phyloP scores from a whole-genome alignment of 2,113 vertebrate genomes.

The Sebastes fasciatus region DNA sequence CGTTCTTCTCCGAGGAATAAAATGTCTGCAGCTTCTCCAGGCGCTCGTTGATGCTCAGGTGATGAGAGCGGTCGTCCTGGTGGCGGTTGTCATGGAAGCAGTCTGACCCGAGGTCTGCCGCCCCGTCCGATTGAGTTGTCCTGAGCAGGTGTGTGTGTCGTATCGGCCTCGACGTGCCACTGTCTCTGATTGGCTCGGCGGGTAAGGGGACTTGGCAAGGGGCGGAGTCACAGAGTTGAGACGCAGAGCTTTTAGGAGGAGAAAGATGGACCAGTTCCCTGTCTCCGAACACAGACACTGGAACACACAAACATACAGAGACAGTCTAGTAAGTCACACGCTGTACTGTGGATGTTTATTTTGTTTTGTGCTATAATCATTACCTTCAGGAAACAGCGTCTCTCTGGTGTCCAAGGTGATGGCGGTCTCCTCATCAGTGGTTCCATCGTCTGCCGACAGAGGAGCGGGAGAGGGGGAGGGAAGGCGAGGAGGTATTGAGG shows the following conservation, averaged over 20 bases:
- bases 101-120: conserved; percentile 46
- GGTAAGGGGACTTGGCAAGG: conserved; percentile 76
- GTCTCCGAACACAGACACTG: conserved; percentile 84
- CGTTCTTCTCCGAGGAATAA: conserved; percentile 70
- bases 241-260: conserved; percentile 77
- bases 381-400: conserved; percentile 84
- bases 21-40: conserved; percentile 79
- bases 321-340: neutral
- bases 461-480: conserved; percentile 49
- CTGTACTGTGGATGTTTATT: neutral
- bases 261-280: conserved; percentile 76
- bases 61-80: conserved; percentile 58
- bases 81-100: conserved; percentile 58
- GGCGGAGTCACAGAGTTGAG: conserved; percentile 75
- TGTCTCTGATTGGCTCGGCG: conserved; percentile 69
- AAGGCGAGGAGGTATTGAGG: conserved; percentile 36
- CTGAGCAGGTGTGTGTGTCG: conserved; percentile 71
- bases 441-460: conserved; percentile 56
- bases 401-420: conserved; percentile 82
- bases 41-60: conserved; percentile 69
- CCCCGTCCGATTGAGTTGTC: conserved; percentile 55
- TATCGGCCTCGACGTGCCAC: conserved; percentile 40
- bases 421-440: conserved; percentile 79
- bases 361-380: neutral
- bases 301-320: conserved; percentile 46